Base-by-base conservation (phyloP, 2,113 vertebrate genomes). In the Ophthalmolycus amberensis region DNA sequence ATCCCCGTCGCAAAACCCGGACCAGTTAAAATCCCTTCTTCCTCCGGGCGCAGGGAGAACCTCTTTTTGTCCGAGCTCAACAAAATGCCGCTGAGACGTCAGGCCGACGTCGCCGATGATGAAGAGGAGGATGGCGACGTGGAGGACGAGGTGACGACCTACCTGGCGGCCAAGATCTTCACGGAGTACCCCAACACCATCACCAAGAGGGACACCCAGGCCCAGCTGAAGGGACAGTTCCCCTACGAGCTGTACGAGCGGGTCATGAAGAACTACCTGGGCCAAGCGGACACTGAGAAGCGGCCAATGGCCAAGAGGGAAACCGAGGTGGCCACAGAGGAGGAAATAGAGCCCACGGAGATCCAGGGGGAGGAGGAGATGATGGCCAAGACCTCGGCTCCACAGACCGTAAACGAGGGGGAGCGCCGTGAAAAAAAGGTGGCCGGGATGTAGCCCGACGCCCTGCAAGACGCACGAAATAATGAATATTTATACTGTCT, bases 141-240 rank as follows among this genome's bases (percentile, higher is more conserved):
- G 0, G 96, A 98, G 75, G 97, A 99, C 16, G 98, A 99, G 56
- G 90, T 99, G 86, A 96, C 96, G 0, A 96, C 97, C 12, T 99
- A 98, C 86, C 94, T 99, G 77, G 94, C 95, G 1, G 96, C 97
- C 37, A 97, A 96, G 83, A 94, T 98, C 80, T 90, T 99, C 65
- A 95, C 96, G 6, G 97, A 98, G 78, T 98, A 99, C 75, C 97
- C 97, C 0, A 96, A 97, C 59, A 88, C 95, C 38, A 96, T 94
- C 52, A 75, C 88, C 91, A 98, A 97, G 91, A 88, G 96, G 81
- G 87, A 92, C 66, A 88, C 95, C 0, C 89, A 90, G 38, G 89
- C 95, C 22, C 90, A 94, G 66, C 83, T 94, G 27, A 92, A 95
- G 20, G 95, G 96, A 38, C 90, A 93, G 54, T 95, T 96, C 84